phyloP scores from a whole-genome alignment of 2,113 vertebrate genomes.

The Phyllostomus hastatus region DNA sequence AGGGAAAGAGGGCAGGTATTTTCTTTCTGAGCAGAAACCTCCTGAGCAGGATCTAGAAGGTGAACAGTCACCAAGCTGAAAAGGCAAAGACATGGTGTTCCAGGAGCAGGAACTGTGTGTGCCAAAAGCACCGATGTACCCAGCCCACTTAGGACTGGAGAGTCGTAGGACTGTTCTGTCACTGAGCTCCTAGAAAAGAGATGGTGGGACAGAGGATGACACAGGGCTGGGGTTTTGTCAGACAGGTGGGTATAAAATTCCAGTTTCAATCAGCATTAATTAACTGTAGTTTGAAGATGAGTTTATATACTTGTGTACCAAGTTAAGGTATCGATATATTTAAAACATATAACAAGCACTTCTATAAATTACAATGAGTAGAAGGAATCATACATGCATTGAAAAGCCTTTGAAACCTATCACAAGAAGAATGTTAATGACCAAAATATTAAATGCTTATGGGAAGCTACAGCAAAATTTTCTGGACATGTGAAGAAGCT shows the following conservation, averaged over 20 bases:
- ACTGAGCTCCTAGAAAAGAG: background rate
- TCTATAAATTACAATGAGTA: background rate
- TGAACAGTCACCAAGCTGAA: background rate
- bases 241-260: background rate
- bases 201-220: background rate
- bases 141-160: background rate
- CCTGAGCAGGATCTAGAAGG: background rate
- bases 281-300: background rate
- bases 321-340: background rate
- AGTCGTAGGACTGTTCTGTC: rapidly evolving
- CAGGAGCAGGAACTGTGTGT: background rate
- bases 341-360: background rate
- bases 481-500: background rate
- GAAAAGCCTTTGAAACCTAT: background rate
- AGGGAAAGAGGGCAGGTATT: background rate
- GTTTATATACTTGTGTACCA: background rate
- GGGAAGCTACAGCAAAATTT: background rate
- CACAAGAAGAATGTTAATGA: background rate
- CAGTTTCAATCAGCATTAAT: background rate
- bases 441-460: background rate
- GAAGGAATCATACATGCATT: background rate
- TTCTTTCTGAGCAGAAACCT: background rate
- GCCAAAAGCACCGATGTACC: background rate
- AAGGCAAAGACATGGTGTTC: background rate
- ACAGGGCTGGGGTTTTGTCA: background rate